Percentiles rank a stretch among this genome's conserved stretches.
Evolutionary conservation across 2,797 vertebrate species (phyloP).

Genomic region (Tympanoctomys barrerae): DNA sequence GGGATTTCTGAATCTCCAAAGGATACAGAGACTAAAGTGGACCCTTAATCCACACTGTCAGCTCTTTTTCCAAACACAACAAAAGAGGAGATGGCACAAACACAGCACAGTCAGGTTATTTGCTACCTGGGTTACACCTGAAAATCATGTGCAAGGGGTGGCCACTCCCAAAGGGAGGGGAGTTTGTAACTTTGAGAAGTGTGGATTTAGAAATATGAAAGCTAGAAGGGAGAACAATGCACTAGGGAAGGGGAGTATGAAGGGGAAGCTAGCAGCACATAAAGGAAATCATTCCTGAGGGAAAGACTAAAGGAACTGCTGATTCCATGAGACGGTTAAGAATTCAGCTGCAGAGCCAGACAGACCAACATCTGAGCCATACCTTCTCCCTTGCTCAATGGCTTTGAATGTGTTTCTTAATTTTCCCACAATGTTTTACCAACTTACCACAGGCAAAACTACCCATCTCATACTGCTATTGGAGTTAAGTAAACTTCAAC

Average conservation of each 20-base stretch:
- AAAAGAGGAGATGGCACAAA: not conserved
- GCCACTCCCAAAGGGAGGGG: not conserved
- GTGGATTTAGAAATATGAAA: not conserved
- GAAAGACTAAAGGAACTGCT: not conserved
- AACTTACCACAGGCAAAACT: not conserved
- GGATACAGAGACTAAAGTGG: not conserved
- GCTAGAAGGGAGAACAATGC: not conserved
- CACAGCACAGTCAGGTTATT: accelerated
- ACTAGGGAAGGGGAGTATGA: no score
- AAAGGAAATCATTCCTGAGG: constrained; percentile 54
- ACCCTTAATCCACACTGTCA: not conserved
- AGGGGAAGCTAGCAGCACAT: not conserved
- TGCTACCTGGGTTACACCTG: no score
- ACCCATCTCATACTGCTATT: not conserved
- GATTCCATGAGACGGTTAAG: not conserved
- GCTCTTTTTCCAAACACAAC: not conserved
- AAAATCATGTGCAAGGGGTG: accelerated
- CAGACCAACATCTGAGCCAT: accelerated
- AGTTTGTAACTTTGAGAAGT: not conserved
- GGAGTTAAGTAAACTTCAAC: not conserved
- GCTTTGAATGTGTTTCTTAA: not conserved
- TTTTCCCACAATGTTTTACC: not conserved
- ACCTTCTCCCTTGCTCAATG: not conserved
- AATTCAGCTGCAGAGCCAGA: not conserved
- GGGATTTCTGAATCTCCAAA: not conserved